Evolutionary conservation across 2,888 invertebrate species (phyloP).

Genomic region (Coremacera marginata): DNA sequence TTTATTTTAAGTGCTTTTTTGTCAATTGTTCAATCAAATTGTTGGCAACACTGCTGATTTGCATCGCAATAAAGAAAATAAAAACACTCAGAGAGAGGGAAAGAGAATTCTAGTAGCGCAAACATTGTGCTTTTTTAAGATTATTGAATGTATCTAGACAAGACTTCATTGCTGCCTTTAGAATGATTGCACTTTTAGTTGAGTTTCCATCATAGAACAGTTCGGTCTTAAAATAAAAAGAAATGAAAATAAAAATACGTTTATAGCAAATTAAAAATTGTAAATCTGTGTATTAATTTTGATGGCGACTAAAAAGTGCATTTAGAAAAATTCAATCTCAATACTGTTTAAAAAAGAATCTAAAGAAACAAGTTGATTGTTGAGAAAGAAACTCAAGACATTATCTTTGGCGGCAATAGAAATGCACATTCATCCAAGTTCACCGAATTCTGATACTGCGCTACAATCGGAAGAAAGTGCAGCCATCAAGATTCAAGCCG

Average conservation of each 20-base stretch:
- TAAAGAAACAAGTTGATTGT: too few species aligned
- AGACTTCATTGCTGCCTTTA: slow-evolving; percentile 18
- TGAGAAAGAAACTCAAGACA: too few species aligned
- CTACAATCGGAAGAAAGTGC: slow-evolving; percentile 68
- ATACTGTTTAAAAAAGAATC: neutral
- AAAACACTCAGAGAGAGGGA: neutral
- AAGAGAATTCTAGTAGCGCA: neutral
- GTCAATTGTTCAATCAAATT: too few species aligned
- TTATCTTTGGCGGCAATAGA: neutral
- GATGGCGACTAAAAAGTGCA: neutral
- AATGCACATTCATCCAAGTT: slow-evolving; percentile 70
- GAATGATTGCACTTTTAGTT: slow-evolving; percentile 46
- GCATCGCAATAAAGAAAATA: slow-evolving; percentile 9
- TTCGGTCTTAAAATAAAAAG: slow-evolving; percentile 35
- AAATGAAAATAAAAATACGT: neutral
- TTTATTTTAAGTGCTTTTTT: too few species aligned
- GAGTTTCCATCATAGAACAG: slow-evolving; percentile 40
- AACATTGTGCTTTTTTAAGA: neutral
- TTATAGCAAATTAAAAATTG: neutral
- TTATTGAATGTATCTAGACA: slow-evolving; percentile 19
- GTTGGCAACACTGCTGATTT: neutral
- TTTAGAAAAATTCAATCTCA: neutral
- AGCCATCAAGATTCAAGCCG: slow-evolving; percentile 73
- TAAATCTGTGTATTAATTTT: neutral
- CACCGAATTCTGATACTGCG: slow-evolving; percentile 63